These are phyloP conservation scores for Caranx melampygus DNA, from an alignment of 2,113 vertebrate species.

Conservation along the genomic window DNA sequence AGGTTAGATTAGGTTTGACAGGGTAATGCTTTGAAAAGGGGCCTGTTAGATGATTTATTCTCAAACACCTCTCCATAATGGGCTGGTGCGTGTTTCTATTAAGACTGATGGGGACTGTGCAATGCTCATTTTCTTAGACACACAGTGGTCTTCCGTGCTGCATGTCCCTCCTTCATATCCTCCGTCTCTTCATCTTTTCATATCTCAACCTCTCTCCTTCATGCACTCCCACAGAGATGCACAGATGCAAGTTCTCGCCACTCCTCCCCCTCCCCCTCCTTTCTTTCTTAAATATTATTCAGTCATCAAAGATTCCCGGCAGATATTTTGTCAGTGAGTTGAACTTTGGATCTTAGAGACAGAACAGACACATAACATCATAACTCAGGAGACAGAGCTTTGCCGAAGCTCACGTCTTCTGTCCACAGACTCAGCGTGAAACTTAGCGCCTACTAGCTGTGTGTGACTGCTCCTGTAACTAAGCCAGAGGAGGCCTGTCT, in stretches of 20 bases:
- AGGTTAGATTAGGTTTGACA: constrained; percentile 81
- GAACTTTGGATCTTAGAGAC: constrained; percentile 42
- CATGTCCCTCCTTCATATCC: constrained; percentile 56
- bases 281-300: constrained; percentile 40
- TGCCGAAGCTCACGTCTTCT: constrained; percentile 31
- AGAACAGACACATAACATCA: constrained; percentile 30
- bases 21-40: constrained; percentile 79
- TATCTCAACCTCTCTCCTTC: constrained; percentile 38
- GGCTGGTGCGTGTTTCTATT: constrained; percentile 74
- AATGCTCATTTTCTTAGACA: constrained; percentile 68
- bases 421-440: constrained; percentile 36
- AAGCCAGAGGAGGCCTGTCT: constrained; percentile 51
- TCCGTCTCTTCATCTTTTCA: constrained; percentile 53
- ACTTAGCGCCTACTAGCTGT: constrained; percentile 37
- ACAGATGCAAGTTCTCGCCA: constrained; percentile 42
- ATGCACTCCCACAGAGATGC: constrained; percentile 64
- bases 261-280: constrained; percentile 19
- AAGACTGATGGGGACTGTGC: constrained; percentile 64
- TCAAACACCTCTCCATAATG: constrained; percentile 76
- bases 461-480: constrained; percentile 44
- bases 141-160: constrained; percentile 47
- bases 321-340: constrained; percentile 54
- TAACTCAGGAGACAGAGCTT: constrained; percentile 47
- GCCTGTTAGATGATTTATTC: constrained; percentile 81
- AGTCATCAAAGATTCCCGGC: constrained; percentile 54